These are phyloP conservation scores for Brachyhypopomus gauderio DNA, from an alignment of 2,113 vertebrate genomes.

Conservation along the genomic window DNA sequence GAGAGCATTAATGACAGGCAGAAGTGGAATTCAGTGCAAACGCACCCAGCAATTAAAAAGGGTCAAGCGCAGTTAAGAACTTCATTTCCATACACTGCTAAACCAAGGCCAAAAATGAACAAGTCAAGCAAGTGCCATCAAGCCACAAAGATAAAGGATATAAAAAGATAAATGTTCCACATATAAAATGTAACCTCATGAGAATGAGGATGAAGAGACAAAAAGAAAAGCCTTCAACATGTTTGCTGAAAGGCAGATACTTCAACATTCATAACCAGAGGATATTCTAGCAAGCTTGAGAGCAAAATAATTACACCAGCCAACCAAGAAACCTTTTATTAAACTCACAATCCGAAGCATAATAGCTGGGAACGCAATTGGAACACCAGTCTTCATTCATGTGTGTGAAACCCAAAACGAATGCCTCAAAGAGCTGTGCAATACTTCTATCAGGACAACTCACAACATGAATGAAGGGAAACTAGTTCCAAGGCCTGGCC, in stretches of 20 bases:
- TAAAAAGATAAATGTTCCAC: not conserved
- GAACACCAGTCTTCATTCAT: not conserved
- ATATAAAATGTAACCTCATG: not conserved
- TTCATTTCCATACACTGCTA: not conserved
- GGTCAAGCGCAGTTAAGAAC: not conserved
- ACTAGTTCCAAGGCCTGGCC: not conserved
- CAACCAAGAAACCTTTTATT: not conserved
- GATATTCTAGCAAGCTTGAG: not conserved
- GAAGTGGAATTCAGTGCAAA: not conserved
- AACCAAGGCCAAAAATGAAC: not conserved
- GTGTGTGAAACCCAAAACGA: not conserved
- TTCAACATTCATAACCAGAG: not conserved
- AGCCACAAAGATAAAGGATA: not conserved
- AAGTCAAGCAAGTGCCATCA: not conserved
- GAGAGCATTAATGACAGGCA: not conserved
- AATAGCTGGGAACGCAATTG: too few species aligned
- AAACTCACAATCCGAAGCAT: not conserved
- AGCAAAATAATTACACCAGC: slow-evolving; percentile 2
- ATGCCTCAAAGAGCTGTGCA: not conserved
- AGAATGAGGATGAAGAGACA: not conserved
- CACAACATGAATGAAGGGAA: not conserved
- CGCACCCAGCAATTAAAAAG: slow-evolving; percentile 10
- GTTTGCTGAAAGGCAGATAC: slow-evolving; percentile 6
- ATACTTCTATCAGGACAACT: not conserved
- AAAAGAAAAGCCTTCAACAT: not conserved